Evolutionary conservation across 2,888 invertebrate species (phyloP).

Genomic region (Artemia sinica): DNA sequence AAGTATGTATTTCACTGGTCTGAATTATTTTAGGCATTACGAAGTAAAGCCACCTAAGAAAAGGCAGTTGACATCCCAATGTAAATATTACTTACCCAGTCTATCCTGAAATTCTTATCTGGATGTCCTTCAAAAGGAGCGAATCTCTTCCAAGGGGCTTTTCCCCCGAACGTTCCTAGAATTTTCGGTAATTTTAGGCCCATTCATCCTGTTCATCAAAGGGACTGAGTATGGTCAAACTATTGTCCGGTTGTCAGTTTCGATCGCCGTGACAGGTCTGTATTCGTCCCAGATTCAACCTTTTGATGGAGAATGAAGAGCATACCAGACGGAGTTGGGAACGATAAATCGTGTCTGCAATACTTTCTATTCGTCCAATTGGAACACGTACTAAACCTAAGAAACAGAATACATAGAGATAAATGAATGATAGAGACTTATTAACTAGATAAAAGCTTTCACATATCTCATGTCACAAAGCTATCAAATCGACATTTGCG

Average conservation of each 20-base stretch:
- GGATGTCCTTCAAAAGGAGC: constrained; percentile 56
- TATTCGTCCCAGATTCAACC: not conserved
- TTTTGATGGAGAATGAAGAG: not conserved
- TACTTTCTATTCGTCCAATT: not conserved
- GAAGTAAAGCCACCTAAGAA: too few relatives aligned
- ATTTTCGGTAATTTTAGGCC: constrained; percentile 89
- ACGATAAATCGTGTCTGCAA: not conserved
- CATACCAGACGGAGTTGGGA: not conserved
- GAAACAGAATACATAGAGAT: not conserved
- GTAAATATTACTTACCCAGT: constrained; percentile 38
- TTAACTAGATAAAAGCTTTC: too few relatives aligned
- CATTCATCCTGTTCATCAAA: constrained; percentile 90
- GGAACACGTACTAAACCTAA: not conserved
- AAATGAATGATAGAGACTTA: too few relatives aligned
- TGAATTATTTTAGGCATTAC: too few relatives aligned
- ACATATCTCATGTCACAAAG: too few relatives aligned
- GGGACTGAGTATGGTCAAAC: constrained; percentile 52
- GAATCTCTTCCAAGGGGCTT: constrained; percentile 53
- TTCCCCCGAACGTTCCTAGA: constrained; percentile 58
- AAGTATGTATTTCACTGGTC: too few relatives aligned
- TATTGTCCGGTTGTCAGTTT: constrained; percentile 10
- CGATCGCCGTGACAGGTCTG: not conserved
- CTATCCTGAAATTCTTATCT: constrained; percentile 58
- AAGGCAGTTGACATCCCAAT: too few relatives aligned
- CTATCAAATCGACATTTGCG: too few relatives aligned